Evolutionary conservation across 2,113 vertebrate genomes (phyloP).

Genomic region (Leiothrix lutea): DNA sequence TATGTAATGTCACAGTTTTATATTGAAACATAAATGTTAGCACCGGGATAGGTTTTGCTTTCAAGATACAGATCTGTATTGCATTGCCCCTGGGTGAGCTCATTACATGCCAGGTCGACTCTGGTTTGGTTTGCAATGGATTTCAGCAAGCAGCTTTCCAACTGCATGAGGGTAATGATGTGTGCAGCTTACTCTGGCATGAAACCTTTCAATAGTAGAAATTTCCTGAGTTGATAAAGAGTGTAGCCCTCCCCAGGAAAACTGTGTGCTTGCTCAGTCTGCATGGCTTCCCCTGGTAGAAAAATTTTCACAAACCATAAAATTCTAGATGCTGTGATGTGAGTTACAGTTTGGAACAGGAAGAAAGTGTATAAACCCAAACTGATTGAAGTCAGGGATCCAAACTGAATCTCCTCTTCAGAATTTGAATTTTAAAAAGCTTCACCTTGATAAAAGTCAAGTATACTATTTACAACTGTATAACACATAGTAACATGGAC

Average conservation of each 20-base stretch:
- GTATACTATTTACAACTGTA: neutral
- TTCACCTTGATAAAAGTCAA: neutral
- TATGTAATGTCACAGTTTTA: constrained; percentile 21
- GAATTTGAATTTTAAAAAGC: neutral
- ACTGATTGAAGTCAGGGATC: neutral
- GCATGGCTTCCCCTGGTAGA: neutral
- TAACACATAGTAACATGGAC: neutral
- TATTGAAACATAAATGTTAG: constrained; percentile 38
- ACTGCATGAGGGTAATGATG: neutral
- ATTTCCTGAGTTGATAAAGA: neutral
- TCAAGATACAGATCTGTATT: neutral
- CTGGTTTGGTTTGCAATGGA: neutral
- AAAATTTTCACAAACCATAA: neutral
- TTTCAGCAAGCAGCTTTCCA: constrained; percentile 12
- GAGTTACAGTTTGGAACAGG: neutral
- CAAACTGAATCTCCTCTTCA: neutral
- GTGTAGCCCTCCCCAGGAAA: neutral
- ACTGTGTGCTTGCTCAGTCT: neutral
- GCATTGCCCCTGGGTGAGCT: constrained; percentile 27
- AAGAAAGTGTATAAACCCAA: neutral
- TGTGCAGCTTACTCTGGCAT: neutral
- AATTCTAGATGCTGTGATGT: neutral
- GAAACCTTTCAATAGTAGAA: constrained; percentile 5
- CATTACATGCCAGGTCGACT: neutral
- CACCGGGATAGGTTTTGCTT: constrained; percentile 9